Conservation (phyloP, 2,888 invertebrate species). For the Harpalus rufipes region DNA sequence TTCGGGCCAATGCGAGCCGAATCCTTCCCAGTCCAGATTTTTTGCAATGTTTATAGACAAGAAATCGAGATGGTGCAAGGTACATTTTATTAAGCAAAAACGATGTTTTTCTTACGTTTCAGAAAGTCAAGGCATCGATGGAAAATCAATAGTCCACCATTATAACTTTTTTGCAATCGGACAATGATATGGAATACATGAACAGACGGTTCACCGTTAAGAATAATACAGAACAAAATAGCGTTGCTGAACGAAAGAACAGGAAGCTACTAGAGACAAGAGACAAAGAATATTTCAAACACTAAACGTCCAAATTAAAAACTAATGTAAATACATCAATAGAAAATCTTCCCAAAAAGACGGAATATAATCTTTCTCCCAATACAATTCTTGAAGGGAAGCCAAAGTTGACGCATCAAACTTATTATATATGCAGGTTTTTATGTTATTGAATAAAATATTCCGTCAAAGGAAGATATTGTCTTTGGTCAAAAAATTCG, state of each 20-base stretch:
- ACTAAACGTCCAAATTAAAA: no score
- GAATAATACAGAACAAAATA: constrained; percentile 65
- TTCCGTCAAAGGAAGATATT: no score
- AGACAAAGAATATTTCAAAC: no score
- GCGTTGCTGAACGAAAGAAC: constrained; percentile 69
- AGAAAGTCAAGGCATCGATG: background rate
- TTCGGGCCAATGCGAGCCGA: background rate
- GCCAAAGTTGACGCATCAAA: no score
- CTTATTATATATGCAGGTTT: no score
- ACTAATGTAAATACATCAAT: no score
- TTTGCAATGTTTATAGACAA: constrained; percentile 10
- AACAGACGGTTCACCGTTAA: background rate
- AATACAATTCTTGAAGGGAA: no score
- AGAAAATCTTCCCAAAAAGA: no score
- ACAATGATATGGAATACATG: constrained; percentile 68
- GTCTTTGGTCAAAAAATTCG: no score
- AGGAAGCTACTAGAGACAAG: constrained; percentile 72
- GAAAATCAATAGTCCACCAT: constrained; percentile 63
- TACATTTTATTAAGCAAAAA: constrained; percentile 1
- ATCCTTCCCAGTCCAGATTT: background rate
- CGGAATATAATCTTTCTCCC: no score
- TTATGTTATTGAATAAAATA: no score
- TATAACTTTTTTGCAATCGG: constrained; percentile 68
- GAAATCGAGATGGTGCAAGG: constrained; percentile 27
- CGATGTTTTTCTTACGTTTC: background rate